Conservation (phyloP, 2,888 invertebrate species). For the Tinea pellionella region DNA sequence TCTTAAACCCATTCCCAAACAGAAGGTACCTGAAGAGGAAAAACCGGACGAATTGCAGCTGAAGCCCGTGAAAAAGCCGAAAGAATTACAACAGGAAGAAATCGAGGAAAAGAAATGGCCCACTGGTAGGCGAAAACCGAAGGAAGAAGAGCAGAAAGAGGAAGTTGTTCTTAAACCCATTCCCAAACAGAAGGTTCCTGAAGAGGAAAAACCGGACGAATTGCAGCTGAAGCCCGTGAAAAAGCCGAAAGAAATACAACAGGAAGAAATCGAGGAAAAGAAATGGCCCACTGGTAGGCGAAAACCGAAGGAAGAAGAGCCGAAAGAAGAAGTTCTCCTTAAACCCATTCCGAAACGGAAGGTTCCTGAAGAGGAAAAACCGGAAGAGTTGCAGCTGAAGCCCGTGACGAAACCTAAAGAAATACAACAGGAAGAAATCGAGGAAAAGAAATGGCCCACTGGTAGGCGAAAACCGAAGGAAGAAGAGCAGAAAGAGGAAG, state of each 20-base stretch:
- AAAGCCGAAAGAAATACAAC: slow-evolving; percentile 35
- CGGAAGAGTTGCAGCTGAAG: slow-evolving; percentile 20
- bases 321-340: slow-evolving; percentile 32
- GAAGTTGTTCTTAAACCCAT: slow-evolving; percentile 38
- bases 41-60: slow-evolving; percentile 40
- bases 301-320: slow-evolving; percentile 28
- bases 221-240: slow-evolving; percentile 21
- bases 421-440: slow-evolving; percentile 30
- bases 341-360: slow-evolving; percentile 38
- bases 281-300: slow-evolving; percentile 29
- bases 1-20: slow-evolving; percentile 51
- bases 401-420: slow-evolving; percentile 30
- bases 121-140: slow-evolving; percentile 23
- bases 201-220: slow-evolving; percentile 24
- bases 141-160: slow-evolving; percentile 31
- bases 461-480: slow-evolving; percentile 25
- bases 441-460: slow-evolving; percentile 31
- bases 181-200: slow-evolving; percentile 31
- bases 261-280: slow-evolving; percentile 28
- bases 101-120: slow-evolving; percentile 30
- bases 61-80: slow-evolving; percentile 29
- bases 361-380: slow-evolving; percentile 26
- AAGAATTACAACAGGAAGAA: slow-evolving; percentile 37
- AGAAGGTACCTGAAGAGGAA: slow-evolving; percentile 28
- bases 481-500: slow-evolving; percentile 30